Percentiles rank a stretch among this genome's conserved stretches.
These are phyloP conservation scores for Empidonax alnorum DNA, from an alignment of 2,113 vertebrate genomes.

Conservation along the genomic window DNA sequence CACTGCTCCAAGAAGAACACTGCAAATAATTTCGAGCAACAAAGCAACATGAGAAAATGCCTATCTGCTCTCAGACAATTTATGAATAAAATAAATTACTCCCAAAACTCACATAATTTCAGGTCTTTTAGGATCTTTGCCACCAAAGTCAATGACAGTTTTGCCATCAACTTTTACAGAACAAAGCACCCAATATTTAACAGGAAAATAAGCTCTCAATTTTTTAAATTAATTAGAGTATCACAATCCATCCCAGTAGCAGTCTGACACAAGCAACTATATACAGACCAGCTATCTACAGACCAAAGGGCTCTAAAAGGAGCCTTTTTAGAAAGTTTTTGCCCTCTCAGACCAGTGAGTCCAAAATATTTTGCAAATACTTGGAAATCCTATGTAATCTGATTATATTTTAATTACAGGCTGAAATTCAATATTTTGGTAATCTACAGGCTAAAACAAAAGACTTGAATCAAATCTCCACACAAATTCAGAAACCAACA, in stretches of 20 bases:
- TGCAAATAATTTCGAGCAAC: constrained; percentile 57
- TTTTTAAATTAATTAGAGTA: background rate
- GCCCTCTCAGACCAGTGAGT: background rate
- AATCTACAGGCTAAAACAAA: background rate
- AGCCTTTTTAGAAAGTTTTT: background rate
- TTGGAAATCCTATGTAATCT: background rate
- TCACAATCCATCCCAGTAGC: background rate
- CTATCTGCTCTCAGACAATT: constrained; percentile 52
- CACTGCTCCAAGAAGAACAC: constrained; percentile 53
- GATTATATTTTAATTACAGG: background rate
- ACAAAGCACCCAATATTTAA: background rate
- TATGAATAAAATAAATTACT: constrained; percentile 54
- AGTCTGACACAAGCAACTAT: background rate
- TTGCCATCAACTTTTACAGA: constrained; percentile 28
- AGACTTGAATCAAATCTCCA: background rate
- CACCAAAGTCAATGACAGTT: constrained; percentile 37
- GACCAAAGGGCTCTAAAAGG: background rate
- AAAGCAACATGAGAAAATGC: constrained; percentile 55
- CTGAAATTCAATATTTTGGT: background rate
- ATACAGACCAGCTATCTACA: background rate
- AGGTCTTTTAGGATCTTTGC: constrained; percentile 53
- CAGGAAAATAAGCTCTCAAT: background rate
- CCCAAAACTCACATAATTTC: constrained; percentile 50
- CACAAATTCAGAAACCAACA: background rate
- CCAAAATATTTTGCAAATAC: background rate